Evolutionary conservation across 2,888 invertebrate species (phyloP).

Genomic region (Lasioglossum oenotherae): DNA sequence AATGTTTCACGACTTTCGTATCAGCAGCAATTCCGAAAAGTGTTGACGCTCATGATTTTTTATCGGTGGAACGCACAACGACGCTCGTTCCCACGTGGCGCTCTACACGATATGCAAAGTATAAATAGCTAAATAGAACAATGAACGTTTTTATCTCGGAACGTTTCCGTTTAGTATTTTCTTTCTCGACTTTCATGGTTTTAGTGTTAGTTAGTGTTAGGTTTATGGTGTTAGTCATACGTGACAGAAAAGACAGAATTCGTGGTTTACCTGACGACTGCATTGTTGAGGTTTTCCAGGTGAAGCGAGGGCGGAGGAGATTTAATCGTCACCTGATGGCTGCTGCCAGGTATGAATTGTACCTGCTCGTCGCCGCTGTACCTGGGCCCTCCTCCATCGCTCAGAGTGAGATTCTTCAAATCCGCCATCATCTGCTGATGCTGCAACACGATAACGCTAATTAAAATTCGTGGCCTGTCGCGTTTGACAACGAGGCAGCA

Average conservation of each 20-base stretch:
- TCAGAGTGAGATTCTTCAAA: slow-evolving; percentile 79
- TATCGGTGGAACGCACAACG: neutral
- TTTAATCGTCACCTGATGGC: slow-evolving; percentile 83
- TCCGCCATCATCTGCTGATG: slow-evolving; percentile 78
- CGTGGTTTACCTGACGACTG: slow-evolving; percentile 86
- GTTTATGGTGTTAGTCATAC: too few relatives aligned
- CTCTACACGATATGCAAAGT: neutral
- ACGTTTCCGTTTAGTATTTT: neutral
- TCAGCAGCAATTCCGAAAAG: neutral
- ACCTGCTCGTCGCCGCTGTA: slow-evolving; percentile 83
- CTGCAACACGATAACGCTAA: slow-evolving; percentile 47
- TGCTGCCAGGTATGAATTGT: slow-evolving; percentile 81
- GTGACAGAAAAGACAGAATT: neutral
- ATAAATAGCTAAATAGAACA: neutral
- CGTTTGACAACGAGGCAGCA: neutral
- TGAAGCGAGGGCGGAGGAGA: slow-evolving; percentile 84
- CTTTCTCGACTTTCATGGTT: neutral
- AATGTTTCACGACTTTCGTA: neutral
- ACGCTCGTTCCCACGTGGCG: neutral
- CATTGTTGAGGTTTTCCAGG: slow-evolving; percentile 89
- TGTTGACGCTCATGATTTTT: neutral
- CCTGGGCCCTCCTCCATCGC: slow-evolving; percentile 74
- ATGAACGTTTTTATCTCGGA: neutral
- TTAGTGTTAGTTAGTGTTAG: too few relatives aligned
- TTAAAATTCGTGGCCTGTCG: neutral